phyloP scores from a whole-genome alignment of 2,113 vertebrate genomes.

The Thalassoma bifasciatum region DNA sequence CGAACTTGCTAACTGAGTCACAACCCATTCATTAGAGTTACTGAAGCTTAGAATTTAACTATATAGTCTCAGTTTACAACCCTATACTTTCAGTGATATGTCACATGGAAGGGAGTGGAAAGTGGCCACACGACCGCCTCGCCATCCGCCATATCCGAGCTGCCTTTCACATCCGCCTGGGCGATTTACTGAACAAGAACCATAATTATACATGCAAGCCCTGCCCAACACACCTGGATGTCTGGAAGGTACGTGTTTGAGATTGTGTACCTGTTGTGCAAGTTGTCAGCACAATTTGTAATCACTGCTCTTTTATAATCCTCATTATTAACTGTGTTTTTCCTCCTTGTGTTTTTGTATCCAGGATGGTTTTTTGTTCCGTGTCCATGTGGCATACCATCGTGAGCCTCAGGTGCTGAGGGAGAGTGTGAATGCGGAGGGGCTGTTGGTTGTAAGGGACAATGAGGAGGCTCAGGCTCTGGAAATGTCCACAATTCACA shows the following conservation, averaged over 20 bases:
- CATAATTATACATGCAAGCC: constrained; percentile 86
- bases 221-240: constrained; percentile 85
- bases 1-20: background rate
- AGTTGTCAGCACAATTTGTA: background rate
- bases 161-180: constrained; percentile 92
- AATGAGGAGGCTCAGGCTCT: constrained; percentile 88
- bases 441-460: constrained; percentile 89
- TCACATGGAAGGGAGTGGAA: constrained; percentile 97
- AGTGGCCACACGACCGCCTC: constrained; percentile 91
- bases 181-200: constrained; percentile 86
- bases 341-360: background rate
- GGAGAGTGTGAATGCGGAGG: constrained; percentile 86
- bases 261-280: background rate
- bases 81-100: constrained; percentile 86
- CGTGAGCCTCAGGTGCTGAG: constrained; percentile 92
- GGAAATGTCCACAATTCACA: constrained; percentile 87
- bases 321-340: background rate
- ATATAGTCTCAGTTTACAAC: background rate
- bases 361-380: constrained; percentile 93
- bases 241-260: constrained; percentile 84
- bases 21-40: background rate
- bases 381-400: constrained; percentile 93
- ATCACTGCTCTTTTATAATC: background rate
- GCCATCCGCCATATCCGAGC: constrained; percentile 92
- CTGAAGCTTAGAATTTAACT: background rate